A percentile compares a stretch with the other conserved stretches of the same genome.
These are phyloP conservation scores for Pardosa pseudoannulata DNA, from an alignment of 2,888 invertebrate genomes.

Conservation along the genomic window DNA sequence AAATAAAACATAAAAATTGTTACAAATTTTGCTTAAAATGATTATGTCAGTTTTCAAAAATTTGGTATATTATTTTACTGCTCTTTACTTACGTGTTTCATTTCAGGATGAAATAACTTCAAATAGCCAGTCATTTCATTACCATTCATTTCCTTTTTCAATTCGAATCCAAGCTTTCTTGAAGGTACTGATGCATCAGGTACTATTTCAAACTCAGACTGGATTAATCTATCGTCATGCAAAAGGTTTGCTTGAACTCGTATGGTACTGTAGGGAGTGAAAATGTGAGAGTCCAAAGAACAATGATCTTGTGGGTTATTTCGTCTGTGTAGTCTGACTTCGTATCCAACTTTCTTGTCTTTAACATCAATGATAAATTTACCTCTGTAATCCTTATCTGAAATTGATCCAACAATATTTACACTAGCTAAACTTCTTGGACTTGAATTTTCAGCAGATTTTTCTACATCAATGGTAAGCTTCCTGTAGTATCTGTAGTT, in stretches of 20 bases:
- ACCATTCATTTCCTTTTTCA: slow-evolving; percentile 31
- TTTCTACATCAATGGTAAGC: slow-evolving; percentile 40
- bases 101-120: slow-evolving; percentile 25
- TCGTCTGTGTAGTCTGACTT: slow-evolving; percentile 30
- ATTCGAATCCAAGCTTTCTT: slow-evolving; percentile 20
- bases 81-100: slow-evolving; percentile 33
- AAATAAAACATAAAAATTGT: not conserved
- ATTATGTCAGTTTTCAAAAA: too few species aligned
- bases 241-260: slow-evolving; percentile 16
- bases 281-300: slow-evolving; percentile 33
- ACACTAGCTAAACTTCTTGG: slow-evolving; percentile 9
- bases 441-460: not conserved
- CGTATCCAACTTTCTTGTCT: slow-evolving; percentile 46
- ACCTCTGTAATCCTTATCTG: slow-evolving; percentile 30
- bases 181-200: slow-evolving; percentile 21
- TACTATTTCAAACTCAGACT: slow-evolving; percentile 26
- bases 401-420: not conserved
- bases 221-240: not conserved
- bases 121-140: not conserved
- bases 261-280: slow-evolving; percentile 18
- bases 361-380: slow-evolving; percentile 30
- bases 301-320: slow-evolving; percentile 29
- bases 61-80: too few species aligned
- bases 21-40: not conserved
- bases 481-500: slow-evolving; percentile 20